Percentiles rank a stretch among this genome's conserved stretches.
phyloP scores from a whole-genome alignment of 2,797 vertebrate genomes.

The Coregonus ussuriensis region DNA sequence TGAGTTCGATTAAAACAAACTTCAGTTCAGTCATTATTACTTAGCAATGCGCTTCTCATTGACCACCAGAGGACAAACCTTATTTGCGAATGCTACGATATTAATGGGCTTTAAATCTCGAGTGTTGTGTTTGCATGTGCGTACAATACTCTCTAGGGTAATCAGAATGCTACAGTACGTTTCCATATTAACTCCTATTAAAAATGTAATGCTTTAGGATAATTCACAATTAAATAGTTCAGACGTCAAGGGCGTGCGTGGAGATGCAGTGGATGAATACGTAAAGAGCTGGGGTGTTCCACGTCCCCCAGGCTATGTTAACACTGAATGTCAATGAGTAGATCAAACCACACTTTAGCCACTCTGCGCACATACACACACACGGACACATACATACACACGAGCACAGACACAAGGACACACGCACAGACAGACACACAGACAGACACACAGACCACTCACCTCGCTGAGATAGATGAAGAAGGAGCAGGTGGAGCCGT shows the following conservation, averaged over 20 bases:
- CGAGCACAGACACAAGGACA: background rate
- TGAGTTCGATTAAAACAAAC: background rate
- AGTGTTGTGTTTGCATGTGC: background rate
- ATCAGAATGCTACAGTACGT: background rate
- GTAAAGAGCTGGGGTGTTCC: background rate
- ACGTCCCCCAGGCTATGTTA: background rate
- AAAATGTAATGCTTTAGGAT: background rate
- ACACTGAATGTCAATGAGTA: slow-evolving; percentile 4
- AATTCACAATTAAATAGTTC: background rate
- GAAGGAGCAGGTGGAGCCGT: slow-evolving; percentile 96
- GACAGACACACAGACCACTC: slow-evolving; percentile 52
- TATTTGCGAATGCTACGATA: background rate
- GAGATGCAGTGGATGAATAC: background rate
- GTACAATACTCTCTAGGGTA: too few relatives aligned
- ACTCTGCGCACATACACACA: background rate
- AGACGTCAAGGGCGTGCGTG: background rate
- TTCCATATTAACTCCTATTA: background rate
- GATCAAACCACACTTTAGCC: background rate
- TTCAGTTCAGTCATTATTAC: background rate
- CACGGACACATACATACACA: background rate
- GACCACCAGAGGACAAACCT: background rate
- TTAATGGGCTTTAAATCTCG: background rate
- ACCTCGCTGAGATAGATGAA: slow-evolving; percentile 99
- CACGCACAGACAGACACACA: background rate
- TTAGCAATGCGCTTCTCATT: background rate